phyloP scores from a whole-genome alignment of 2,797 vertebrate species.

The Gobionotothen gibberifrons region DNA sequence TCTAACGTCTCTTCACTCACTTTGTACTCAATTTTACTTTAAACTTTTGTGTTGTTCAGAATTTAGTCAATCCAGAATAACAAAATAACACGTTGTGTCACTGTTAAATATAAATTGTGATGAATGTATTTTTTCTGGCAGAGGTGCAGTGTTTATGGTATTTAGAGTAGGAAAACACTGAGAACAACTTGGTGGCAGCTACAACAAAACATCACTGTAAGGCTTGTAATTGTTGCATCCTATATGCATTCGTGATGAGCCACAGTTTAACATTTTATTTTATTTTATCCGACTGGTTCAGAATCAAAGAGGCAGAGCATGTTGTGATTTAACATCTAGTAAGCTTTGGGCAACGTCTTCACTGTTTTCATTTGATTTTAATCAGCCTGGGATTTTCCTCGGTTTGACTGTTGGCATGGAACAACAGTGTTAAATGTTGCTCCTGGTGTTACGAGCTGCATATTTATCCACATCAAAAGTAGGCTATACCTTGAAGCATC shows the following conservation, averaged over 20 bases:
- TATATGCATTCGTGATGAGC: slow-evolving; percentile 53
- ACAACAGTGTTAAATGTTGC: slow-evolving; percentile 81
- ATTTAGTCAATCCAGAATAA: background rate
- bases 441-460: slow-evolving; percentile 69
- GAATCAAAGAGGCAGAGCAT: slow-evolving; percentile 46
- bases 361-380: slow-evolving; percentile 71
- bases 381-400: slow-evolving; percentile 67
- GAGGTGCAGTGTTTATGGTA: background rate
- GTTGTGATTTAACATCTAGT: slow-evolving; percentile 63
- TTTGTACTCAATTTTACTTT: background rate
- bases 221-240: slow-evolving; percentile 43
- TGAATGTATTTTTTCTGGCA: background rate
- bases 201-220: slow-evolving; percentile 23
- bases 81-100: slow-evolving; percentile 1
- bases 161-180: slow-evolving; percentile 5
- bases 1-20: background rate
- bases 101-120: background rate
- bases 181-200: slow-evolving; percentile 22
- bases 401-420: slow-evolving; percentile 71
- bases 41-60: background rate
- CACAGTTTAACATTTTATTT: slow-evolving; percentile 50
- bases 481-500: slow-evolving; percentile 81
- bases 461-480: slow-evolving; percentile 81
- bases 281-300: slow-evolving; percentile 44
- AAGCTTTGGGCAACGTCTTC: slow-evolving; percentile 65